Percentiles rank a stretch among this genome's conserved stretches.
Conservation (phyloP, 2,888 invertebrate species). For the Tachina grossa region DNA sequence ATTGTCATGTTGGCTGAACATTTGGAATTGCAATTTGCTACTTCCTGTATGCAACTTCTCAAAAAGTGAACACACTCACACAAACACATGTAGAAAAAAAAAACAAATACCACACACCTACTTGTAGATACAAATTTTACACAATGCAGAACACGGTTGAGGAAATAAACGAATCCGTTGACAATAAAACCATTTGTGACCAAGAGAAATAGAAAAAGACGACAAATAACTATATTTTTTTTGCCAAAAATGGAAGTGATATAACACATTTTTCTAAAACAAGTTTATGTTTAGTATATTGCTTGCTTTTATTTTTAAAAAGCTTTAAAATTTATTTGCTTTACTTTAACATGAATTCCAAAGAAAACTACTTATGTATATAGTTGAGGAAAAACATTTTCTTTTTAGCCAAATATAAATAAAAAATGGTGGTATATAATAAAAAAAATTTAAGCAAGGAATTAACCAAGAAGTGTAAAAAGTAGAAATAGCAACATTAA, state of each 20-base stretch:
- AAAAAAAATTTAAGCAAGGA: too few relatives aligned
- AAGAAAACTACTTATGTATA: too few relatives aligned
- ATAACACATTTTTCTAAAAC: background rate
- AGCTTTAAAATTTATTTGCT: too few relatives aligned
- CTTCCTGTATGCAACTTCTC: constrained; percentile 15
- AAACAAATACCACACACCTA: background rate
- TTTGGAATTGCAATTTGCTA: constrained; percentile 42
- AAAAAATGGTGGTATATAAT: too few relatives aligned
- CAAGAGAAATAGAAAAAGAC: background rate
- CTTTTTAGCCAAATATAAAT: too few relatives aligned
- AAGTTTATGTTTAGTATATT: background rate
- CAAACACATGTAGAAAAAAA: background rate
- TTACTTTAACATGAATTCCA: too few relatives aligned
- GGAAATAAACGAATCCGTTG: background rate
- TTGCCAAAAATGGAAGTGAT: background rate
- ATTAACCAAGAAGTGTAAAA: too few relatives aligned
- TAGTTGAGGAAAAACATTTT: too few relatives aligned
- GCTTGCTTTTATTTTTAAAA: too few relatives aligned
- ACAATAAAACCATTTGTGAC: constrained; percentile 4
- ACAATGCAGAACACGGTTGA: background rate
- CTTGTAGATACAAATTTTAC: background rate
- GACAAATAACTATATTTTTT: background rate
- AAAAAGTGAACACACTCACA: background rate
- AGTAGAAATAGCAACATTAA: too few relatives aligned
- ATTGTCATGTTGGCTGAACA: constrained; percentile 42